A percentile compares a stretch with the other conserved stretches of the same genome.
phyloP scores from a whole-genome alignment of 2,888 invertebrate genomes.

The Halictus ligatus region DNA sequence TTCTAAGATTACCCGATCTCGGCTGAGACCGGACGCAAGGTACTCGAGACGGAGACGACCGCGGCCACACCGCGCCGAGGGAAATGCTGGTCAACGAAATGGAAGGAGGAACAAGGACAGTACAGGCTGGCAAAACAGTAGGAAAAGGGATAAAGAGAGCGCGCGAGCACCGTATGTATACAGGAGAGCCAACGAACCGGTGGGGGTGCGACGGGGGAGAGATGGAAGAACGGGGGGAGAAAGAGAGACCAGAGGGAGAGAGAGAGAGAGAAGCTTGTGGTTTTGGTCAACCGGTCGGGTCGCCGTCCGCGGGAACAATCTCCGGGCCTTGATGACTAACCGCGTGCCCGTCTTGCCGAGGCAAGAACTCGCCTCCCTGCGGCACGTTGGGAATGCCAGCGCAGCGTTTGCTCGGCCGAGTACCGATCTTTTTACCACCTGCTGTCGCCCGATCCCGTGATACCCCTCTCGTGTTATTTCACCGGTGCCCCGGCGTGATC shows the following conservation, averaged over 20 bases:
- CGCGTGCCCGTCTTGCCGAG: constrained; percentile 76
- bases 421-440: constrained; percentile 78
- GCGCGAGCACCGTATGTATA: constrained; percentile 17
- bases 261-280: constrained; percentile 69
- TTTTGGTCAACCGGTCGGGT: constrained; percentile 77
- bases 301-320: constrained; percentile 74
- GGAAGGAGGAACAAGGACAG: constrained; percentile 14
- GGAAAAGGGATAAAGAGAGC: constrained; percentile 47
- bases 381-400: constrained; percentile 77
- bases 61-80: constrained; percentile 42
- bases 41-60: constrained; percentile 44
- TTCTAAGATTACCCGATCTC: constrained; percentile 66
- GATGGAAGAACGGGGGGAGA: not conserved
- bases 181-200: not conserved
- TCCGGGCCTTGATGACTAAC: constrained; percentile 79
- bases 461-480: constrained; percentile 56
- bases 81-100: constrained; percentile 36
- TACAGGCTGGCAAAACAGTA: constrained; percentile 36
- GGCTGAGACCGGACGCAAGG: constrained; percentile 45
- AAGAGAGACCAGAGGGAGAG: not conserved
- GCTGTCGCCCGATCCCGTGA: constrained; percentile 69
- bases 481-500: constrained; percentile 35
- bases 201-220: not conserved
- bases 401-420: constrained; percentile 70
- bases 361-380: constrained; percentile 77